Conservation (phyloP, 2,113 vertebrate genomes). For the Galbula dea region DNA sequence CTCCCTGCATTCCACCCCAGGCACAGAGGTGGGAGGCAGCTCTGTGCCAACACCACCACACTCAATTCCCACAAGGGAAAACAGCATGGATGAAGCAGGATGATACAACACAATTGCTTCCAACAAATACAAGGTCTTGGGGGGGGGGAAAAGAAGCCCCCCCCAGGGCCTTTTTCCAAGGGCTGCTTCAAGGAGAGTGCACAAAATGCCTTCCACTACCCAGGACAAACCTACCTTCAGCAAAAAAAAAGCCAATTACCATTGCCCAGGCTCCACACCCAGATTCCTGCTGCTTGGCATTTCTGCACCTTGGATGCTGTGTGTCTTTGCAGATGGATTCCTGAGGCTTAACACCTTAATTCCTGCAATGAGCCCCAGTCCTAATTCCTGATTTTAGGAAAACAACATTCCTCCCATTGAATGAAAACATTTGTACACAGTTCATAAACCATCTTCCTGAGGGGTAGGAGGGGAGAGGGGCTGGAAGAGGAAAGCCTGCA, state of each 20-base stretch:
- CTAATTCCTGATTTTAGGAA: constrained; percentile 68
- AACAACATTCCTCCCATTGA: constrained; percentile 71
- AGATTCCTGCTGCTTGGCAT: constrained; percentile 47
- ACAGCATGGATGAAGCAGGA: neutral
- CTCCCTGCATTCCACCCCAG: constrained; percentile 48
- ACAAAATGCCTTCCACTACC: constrained; percentile 13
- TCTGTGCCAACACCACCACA: neutral
- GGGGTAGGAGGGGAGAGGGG: neutral
- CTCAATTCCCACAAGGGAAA: constrained; percentile 14
- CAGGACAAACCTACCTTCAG: neutral
- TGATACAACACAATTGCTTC: neutral
- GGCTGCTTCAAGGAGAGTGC: neutral
- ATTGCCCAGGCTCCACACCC: constrained; percentile 34
- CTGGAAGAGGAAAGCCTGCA: neutral
- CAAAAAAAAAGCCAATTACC: neutral
- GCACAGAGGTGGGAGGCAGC: constrained; percentile 47
- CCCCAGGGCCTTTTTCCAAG: constrained; percentile 8
- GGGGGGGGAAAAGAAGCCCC: constrained; percentile 8
- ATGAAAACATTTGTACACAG: constrained; percentile 68
- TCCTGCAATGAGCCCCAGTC: constrained; percentile 63
- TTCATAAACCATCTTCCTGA: constrained; percentile 74
- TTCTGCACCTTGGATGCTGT: constrained; percentile 18
- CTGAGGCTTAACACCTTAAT: constrained; percentile 73
- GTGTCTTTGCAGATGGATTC: constrained; percentile 56
- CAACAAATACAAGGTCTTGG: neutral